Conservation (phyloP, 2,797 vertebrate genomes). For the Eutrigla gurnardus region DNA sequence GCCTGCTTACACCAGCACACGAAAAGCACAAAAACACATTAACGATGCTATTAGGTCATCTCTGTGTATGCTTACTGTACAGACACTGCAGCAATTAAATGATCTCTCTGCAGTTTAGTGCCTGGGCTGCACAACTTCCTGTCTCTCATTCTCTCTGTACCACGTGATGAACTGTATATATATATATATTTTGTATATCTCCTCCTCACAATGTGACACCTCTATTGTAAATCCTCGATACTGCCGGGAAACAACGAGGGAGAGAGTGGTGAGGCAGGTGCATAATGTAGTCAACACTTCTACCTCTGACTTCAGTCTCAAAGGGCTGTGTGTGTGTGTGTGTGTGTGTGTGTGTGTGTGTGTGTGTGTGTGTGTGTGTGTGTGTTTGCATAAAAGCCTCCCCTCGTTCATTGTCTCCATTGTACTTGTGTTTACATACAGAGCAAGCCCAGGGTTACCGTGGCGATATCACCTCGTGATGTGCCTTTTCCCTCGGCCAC, state of each 20-base stretch:
- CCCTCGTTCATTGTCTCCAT: conserved; percentile 56
- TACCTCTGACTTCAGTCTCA: conserved; percentile 51
- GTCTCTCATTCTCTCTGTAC: conserved; percentile 23
- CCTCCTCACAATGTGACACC: conserved; percentile 41
- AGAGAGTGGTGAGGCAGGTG: conserved; percentile 44
- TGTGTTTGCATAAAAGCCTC: conserved; percentile 42
- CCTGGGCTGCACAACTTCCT: conserved; percentile 40
- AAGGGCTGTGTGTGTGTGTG: conserved; percentile 2
- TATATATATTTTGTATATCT: conserved; percentile 4
- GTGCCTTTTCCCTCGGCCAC: conserved; percentile 33
- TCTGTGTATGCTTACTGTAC: neutral
- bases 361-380: conserved; percentile 28
- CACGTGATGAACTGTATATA: neutral
- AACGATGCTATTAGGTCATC: conserved; percentile 3
- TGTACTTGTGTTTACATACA: conserved; percentile 66
- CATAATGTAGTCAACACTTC: conserved; percentile 55
- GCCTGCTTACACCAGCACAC: neutral
- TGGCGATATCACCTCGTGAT: conserved; percentile 72
- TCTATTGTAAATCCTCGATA: conserved; percentile 26
- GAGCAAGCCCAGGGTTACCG: conserved; percentile 49
- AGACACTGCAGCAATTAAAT: conserved; percentile 16
- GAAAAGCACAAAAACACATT: conserved; percentile 27
- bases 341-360: conserved; percentile 21
- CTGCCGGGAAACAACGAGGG: conserved; percentile 44
- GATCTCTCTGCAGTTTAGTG: conserved; percentile 13